Evolutionary conservation across 64 coral and sea anemone species (phyloP).

Genomic region (Anthopleura sola): DNA sequence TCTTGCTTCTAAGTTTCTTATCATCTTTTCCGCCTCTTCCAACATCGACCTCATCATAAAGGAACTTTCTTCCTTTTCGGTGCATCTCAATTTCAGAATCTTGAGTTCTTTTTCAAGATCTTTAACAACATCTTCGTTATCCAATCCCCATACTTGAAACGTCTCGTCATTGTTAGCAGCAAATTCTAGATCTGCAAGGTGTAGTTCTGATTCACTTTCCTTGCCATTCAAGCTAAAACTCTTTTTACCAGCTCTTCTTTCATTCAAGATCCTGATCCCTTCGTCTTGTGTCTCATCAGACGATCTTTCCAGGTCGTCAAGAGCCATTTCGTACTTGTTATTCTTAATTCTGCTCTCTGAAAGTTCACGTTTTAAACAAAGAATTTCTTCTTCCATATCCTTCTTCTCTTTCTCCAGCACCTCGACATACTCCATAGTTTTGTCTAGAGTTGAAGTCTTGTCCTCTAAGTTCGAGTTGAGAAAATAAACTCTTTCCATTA

Average conservation of each 20-base stretch:
- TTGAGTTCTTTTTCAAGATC: conserved; percentile 32
- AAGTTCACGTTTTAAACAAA: conserved; percentile 29
- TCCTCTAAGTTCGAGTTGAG: neutral
- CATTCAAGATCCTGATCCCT: neutral
- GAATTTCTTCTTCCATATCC: conserved; percentile 16
- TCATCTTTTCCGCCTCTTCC: neutral
- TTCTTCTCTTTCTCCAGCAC: conserved; percentile 32
- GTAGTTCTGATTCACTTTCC: conserved; percentile 22
- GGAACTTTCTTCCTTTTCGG: neutral
- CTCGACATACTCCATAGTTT: neutral
- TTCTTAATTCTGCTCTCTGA: conserved; percentile 16
- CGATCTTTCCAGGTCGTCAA: neutral
- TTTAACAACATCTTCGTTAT: conserved; percentile 14
- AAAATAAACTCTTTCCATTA: neutral
- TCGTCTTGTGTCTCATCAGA: conserved; percentile 13
- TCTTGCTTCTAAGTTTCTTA: conserved; percentile 17
- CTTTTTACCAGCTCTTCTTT: conserved; percentile 20
- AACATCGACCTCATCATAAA: neutral
- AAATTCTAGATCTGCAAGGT: neutral
- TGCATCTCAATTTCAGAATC: neutral
- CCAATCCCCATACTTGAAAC: neutral
- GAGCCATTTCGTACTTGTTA: conserved; percentile 5
- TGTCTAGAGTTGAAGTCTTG: neutral
- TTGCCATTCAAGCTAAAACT: conserved; percentile 8
- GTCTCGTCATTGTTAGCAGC: conserved; percentile 3